Percentiles rank a stretch among this genome's conserved stretches.
These are phyloP conservation scores for Drosophila kurseongensis DNA, from an alignment of 1,140 invertebrate genomes.

Conservation along the genomic window DNA sequence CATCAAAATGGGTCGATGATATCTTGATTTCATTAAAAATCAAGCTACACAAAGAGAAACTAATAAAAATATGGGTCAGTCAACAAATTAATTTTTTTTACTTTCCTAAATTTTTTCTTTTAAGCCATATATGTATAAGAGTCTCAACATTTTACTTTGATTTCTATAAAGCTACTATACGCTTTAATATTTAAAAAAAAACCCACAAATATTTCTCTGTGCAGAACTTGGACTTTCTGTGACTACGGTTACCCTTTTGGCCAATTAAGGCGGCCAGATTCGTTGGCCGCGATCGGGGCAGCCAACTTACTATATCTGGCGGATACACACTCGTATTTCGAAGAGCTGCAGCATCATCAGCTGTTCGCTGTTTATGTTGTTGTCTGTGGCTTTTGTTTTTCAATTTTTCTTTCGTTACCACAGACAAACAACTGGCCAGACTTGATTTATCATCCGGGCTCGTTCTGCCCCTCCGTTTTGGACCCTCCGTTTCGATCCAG, in stretches of 20 bases:
- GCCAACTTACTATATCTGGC: conserved; percentile 53
- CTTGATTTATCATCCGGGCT: conserved; percentile 66
- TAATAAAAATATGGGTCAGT: neutral
- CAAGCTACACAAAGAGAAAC: neutral
- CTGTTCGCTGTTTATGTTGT: conserved; percentile 71
- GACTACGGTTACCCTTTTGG: conserved; percentile 45
- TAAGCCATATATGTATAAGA: no score
- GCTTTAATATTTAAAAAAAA: neutral
- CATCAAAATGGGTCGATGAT: conserved; percentile 17
- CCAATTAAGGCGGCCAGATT: conserved; percentile 63
- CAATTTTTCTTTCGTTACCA: conserved; percentile 52
- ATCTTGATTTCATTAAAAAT: neutral
- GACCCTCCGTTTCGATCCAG: conserved; percentile 14
- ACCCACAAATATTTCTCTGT: neutral
- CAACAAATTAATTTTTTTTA: no score
- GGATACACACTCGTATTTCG: conserved; percentile 44
- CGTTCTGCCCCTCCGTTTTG: conserved; percentile 21
- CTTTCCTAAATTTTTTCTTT: neutral
- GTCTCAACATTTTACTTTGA: no score
- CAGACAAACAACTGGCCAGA: conserved; percentile 61
- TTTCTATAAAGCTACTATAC: no score
- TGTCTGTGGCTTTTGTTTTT: conserved; percentile 58
- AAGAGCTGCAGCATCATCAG: conserved; percentile 50
- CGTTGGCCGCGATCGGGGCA: conserved; percentile 40
- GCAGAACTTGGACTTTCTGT: conserved; percentile 16